Conservation (phyloP, 2,113 vertebrate genomes). For the Microtus oregoni region DNA sequence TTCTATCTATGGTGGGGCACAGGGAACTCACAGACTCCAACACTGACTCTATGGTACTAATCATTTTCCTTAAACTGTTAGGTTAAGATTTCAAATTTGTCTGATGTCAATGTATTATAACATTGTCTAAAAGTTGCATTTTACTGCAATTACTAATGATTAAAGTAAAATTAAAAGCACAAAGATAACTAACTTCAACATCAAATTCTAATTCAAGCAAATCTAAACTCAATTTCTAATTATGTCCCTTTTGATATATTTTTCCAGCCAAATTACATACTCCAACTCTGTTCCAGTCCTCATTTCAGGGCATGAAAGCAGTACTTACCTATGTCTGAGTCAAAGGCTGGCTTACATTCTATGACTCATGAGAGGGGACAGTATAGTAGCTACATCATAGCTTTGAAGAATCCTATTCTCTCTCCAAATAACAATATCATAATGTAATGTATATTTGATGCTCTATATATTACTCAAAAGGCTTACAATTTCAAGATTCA, state of each 20-base stretch:
- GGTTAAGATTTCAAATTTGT: background rate
- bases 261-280: background rate
- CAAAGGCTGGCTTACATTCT: background rate
- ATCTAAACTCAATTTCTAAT: background rate
- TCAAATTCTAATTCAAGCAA: slow-evolving; percentile 30
- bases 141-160: slow-evolving; percentile 3
- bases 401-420: slow-evolving; percentile 42
- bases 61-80: background rate
- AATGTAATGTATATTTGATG: background rate
- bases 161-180: background rate
- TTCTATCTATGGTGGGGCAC: background rate
- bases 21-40: background rate
- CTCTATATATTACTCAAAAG: background rate
- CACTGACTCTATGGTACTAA: background rate
- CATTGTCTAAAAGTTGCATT: background rate
- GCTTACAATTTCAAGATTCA: slow-evolving; percentile 20
- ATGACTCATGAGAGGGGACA: background rate
- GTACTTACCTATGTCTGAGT: background rate
- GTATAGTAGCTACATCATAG: background rate
- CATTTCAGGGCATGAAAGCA: slow-evolving; percentile 37
- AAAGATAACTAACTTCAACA: background rate
- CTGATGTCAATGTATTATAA: background rate
- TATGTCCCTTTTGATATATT: background rate
- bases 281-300: slow-evolving; percentile 2
- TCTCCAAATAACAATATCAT: background rate